phyloP scores from a whole-genome alignment of 2,888 invertebrate species.

The Venustoraphidia nigricollis region DNA sequence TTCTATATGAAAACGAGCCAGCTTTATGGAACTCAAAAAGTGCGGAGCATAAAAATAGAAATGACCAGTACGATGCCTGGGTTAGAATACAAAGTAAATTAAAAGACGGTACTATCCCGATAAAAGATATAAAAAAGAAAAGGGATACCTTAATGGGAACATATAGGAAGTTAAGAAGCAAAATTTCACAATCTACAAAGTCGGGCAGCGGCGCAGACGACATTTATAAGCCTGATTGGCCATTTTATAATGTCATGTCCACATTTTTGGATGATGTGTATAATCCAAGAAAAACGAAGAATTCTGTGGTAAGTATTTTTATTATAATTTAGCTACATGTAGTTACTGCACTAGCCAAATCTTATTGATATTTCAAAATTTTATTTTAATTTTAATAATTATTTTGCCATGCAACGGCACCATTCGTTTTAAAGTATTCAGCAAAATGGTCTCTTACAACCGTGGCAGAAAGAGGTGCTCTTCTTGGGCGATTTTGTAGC shows the following conservation, averaged over 20 bases:
- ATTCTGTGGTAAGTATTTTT: constrained; percentile 8
- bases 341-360: no score
- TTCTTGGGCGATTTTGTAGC: constrained; percentile 4
- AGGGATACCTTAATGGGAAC: constrained; percentile 8
- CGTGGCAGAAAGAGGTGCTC: constrained; percentile 4
- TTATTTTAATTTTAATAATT: constrained; percentile 1
- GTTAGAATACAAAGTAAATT: constrained; percentile 3
- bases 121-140: constrained; percentile 8
- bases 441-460: constrained; percentile 6
- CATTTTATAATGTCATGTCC: constrained; percentile 8
- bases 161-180: constrained; percentile 6
- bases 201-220: constrained; percentile 8
- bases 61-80: constrained; percentile 7
- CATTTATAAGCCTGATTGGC: constrained; percentile 10
- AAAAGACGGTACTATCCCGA: neutral
- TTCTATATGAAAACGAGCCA: constrained; percentile 6
- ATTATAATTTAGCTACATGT: no score
- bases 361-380: no score
- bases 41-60: constrained; percentile 7
- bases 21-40: constrained; percentile 6
- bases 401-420: constrained; percentile 6
- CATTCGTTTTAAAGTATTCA: constrained; percentile 6
- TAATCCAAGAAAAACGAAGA: constrained; percentile 9
- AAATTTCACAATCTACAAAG: constrained; percentile 1
- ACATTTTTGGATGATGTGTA: constrained; percentile 9